Evolutionary conservation across 2,113 vertebrate species (phyloP).

Genomic region (Octodon degus): DNA sequence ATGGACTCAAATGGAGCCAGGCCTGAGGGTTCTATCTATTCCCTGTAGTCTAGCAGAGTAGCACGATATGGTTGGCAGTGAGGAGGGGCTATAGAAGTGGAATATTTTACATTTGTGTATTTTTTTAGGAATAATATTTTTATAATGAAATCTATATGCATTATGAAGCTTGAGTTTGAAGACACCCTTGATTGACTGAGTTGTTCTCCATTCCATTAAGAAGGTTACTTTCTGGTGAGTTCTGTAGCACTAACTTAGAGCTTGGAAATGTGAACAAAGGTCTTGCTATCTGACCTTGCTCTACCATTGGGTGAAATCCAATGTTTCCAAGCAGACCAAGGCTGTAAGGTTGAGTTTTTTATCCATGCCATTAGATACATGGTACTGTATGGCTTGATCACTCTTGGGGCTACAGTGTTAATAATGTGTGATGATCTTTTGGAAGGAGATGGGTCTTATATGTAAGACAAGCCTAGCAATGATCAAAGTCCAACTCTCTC

Average conservation of each 20-base stretch:
- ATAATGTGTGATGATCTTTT: slow-evolving; percentile 40
- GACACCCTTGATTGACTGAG: slow-evolving; percentile 70
- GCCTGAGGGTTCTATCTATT: slow-evolving; percentile 42
- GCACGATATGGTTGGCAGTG: slow-evolving; percentile 63
- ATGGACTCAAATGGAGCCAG: not conserved
- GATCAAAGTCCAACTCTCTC: slow-evolving; percentile 54
- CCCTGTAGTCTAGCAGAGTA: slow-evolving; percentile 28
- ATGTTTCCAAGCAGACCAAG: slow-evolving; percentile 3
- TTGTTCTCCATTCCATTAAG: slow-evolving; percentile 75
- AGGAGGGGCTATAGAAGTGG: slow-evolving; percentile 77
- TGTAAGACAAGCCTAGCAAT: slow-evolving; percentile 50
- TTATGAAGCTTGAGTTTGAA: slow-evolving; percentile 81
- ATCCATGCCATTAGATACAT: not conserved
- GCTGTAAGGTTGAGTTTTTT: slow-evolving; percentile 25
- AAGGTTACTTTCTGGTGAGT: slow-evolving; percentile 77
- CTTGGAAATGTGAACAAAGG: slow-evolving; percentile 63
- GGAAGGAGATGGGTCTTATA: slow-evolving; percentile 24
- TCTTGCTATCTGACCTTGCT: slow-evolving; percentile 38
- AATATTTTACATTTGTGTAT: slow-evolving; percentile 86
- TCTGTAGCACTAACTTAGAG: slow-evolving; percentile 70
- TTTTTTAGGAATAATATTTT: slow-evolving; percentile 89
- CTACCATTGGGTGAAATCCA: slow-evolving; percentile 1
- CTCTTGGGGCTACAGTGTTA: not conserved
- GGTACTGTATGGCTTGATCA: not conserved
- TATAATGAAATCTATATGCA: slow-evolving; percentile 82